phyloP scores from a whole-genome alignment of 2,888 invertebrate species.

The Apodemia mormo region DNA sequence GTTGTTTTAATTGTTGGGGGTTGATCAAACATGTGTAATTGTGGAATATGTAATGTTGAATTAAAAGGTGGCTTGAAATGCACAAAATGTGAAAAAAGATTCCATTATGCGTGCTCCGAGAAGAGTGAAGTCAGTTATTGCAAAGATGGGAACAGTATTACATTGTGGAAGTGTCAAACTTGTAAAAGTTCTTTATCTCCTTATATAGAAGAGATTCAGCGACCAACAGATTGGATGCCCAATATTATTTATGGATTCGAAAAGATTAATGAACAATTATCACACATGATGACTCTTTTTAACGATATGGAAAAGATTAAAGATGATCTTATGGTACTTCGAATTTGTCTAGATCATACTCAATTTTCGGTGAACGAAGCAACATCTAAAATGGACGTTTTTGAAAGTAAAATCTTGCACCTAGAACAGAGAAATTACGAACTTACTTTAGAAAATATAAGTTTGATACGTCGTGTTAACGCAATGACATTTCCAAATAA shows the following conservation, averaged over 20 bases:
- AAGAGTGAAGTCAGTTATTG: slow-evolving; percentile 1
- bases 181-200: slow-evolving; percentile 3
- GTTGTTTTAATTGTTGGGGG: neutral
- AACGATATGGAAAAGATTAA: slow-evolving; percentile 9
- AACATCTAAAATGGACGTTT: slow-evolving; percentile 3
- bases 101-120: slow-evolving; percentile 11
- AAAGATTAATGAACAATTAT: slow-evolving; percentile 6
- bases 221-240: neutral
- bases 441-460: neutral
- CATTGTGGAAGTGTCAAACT: neutral
- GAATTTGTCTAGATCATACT: slow-evolving; percentile 7
- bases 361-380: slow-evolving; percentile 4
- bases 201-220: neutral
- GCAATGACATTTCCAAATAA: neutral
- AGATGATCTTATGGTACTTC: neutral
- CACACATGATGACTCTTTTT: neutral
- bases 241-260: slow-evolving; percentile 5
- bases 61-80: neutral
- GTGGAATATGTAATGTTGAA: slow-evolving; percentile 4
- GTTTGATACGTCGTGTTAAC: slow-evolving; percentile 6
- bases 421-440: slow-evolving; percentile 1
- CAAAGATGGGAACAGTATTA: neutral
- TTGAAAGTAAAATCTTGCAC: slow-evolving; percentile 3
- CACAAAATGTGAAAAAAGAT: neutral
- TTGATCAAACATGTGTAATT: slow-evolving; percentile 2